Evolutionary conservation across 2,888 invertebrate genomes (phyloP), one percentile per base, ranked within the genome.

Genomic region (Salticus scenicus): DNA sequence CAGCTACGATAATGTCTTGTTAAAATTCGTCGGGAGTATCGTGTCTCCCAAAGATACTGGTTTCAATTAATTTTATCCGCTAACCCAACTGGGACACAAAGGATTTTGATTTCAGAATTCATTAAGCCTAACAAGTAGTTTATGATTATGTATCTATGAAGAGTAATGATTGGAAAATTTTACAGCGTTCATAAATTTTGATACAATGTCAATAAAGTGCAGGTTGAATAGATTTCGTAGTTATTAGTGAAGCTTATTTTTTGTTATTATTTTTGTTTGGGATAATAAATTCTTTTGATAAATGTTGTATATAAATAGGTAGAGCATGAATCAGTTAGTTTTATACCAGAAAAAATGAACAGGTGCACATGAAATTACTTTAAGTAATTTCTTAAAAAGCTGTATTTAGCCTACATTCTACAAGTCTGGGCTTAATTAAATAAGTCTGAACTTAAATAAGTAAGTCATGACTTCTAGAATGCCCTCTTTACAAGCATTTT

Each of bases 1-100:
- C 70, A 31, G 57, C 42, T 33, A 69, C 47, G 51, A 67, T 57
- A 57, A 64, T 37, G 20, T 51, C 75, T 81, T 63, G 75, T 81
- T 81, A 81, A 81, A 81, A 81, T 81, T 33, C 81, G 57, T 41
- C 17, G 31, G 63, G 33, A 33, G 81, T 81, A 30, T 37, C 37
- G 10, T 41, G 27, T 57, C 14, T 4, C 75, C 64, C 57, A 37
- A 81, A 74, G 81, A 69, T 75, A 74, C 75, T 75, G 70, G 74
- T 67, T 69, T 64, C 81, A 81, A 81, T 81, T 81, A 81, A 81
- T 75, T 42, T 47, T 70, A 24, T 47, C 47, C 20, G 4, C 57
- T 57, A 24, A 12, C 57, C 24, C 57, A 57, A 24, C 5, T 24
- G 12, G 57, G 57, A 12, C 57, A 57, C 57, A 57, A 57, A 57